Evolutionary conservation across 2,113 vertebrate genomes (phyloP).

Genomic region (Apteryx mantelli): DNA sequence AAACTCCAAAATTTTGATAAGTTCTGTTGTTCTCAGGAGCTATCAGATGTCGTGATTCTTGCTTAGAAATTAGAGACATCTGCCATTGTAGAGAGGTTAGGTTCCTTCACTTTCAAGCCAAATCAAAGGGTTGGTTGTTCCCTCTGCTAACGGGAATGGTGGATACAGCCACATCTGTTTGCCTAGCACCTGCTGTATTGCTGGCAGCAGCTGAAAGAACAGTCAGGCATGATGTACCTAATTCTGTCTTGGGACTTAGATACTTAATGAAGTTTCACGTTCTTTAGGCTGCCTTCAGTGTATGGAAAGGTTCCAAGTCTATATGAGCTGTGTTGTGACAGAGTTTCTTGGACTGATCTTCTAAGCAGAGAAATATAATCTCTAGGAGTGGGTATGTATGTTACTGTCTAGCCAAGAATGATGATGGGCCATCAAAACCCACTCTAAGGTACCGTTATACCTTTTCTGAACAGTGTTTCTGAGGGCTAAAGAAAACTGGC

Average conservation of each 20-base stretch:
- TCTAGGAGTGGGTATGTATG: background rate
- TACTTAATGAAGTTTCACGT: background rate
- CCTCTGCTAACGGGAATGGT: background rate
- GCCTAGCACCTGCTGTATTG: background rate
- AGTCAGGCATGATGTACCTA: accelerated
- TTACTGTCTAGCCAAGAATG: background rate
- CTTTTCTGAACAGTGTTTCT: background rate
- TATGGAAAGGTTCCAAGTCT: background rate
- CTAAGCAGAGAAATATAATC: background rate
- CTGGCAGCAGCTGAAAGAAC: background rate
- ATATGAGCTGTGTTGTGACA: background rate
- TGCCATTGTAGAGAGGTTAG: background rate
- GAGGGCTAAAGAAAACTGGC: background rate
- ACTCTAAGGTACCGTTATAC: background rate
- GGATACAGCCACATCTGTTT: background rate
- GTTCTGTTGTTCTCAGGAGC: background rate
- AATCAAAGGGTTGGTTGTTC: background rate
- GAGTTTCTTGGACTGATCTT: background rate
- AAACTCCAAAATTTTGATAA: background rate
- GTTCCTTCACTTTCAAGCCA: background rate
- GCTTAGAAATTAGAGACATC: background rate
- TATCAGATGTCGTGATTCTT: background rate
- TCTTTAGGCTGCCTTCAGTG: background rate
- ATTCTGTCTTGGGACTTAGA: background rate
- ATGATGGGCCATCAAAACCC: background rate